Evolutionary conservation across 2,888 invertebrate genomes (phyloP).

Genomic region (Tipula unca): DNA sequence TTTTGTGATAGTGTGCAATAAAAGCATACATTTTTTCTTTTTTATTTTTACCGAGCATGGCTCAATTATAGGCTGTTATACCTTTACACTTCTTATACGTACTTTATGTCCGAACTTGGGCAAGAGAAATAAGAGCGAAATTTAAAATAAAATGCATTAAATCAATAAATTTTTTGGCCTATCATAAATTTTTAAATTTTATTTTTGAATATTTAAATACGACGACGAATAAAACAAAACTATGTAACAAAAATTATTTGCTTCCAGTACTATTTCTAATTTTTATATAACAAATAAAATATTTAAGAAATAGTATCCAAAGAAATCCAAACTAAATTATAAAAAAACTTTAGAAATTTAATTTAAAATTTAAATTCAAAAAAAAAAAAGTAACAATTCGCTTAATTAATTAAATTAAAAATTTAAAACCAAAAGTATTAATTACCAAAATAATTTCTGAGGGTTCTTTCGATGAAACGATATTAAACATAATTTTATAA

Average conservation of each 20-base stretch:
- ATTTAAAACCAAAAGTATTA: background rate
- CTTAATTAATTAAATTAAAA: background rate
- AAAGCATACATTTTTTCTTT: background rate
- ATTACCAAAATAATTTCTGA: background rate
- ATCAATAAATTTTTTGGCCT: background rate
- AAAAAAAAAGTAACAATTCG: background rate
- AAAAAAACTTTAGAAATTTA: background rate
- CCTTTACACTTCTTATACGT: background rate
- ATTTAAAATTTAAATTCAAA: background rate
- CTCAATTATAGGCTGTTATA: background rate
- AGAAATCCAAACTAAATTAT: background rate
- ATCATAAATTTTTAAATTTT: background rate
- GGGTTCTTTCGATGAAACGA: background rate
- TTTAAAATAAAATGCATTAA: constrained; percentile 1
- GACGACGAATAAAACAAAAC: background rate
- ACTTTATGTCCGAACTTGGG: background rate
- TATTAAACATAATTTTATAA: background rate
- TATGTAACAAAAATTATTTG: background rate
- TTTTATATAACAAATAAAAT: background rate
- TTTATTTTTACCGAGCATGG: background rate
- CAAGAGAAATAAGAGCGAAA: background rate
- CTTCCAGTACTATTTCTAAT: background rate
- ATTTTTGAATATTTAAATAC: background rate
- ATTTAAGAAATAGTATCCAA: background rate
- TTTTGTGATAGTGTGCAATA: too few species aligned